Conservation (phyloP, 2,797 vertebrate species). For the Myotis planiceps region DNA sequence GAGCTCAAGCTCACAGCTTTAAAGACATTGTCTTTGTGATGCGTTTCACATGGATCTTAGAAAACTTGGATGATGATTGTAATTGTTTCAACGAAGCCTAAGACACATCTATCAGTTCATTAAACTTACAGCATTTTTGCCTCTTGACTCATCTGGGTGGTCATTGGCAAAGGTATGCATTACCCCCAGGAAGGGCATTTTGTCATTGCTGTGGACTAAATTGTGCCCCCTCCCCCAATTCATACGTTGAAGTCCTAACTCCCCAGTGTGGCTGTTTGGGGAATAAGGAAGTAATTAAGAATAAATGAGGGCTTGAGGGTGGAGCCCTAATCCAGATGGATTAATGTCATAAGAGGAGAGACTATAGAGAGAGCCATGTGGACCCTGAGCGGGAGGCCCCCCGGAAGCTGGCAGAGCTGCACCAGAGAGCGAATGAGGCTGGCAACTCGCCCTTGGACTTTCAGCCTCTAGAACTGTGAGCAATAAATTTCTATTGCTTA, state of each 20-base stretch:
- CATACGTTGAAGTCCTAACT: not conserved
- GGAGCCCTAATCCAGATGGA: not conserved
- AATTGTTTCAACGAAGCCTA: not conserved
- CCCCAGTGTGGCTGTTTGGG: not conserved
- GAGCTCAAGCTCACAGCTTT: not conserved
- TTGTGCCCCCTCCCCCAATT: fast-evolving
- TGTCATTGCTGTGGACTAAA: not conserved
- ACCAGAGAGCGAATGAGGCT: not conserved
- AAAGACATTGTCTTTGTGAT: not conserved
- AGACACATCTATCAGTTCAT: not conserved
- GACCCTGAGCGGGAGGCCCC: not conserved
- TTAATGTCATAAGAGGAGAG: not conserved
- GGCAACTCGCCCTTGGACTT: not conserved
- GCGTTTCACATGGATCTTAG: not conserved
- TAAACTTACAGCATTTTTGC: not conserved
- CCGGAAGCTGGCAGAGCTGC: not conserved
- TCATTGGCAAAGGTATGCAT: not conserved
- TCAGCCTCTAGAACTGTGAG: not conserved
- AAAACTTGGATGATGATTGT: not conserved
- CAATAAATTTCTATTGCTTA: not conserved
- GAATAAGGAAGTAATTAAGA: not conserved
- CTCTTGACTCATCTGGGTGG: not conserved
- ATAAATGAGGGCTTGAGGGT: not conserved
- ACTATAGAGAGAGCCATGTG: not conserved
- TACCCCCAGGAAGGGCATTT: not conserved